These are phyloP conservation scores for Meriones unguiculatus DNA, from an alignment of 2,113 vertebrate genomes.

Conservation along the genomic window DNA sequence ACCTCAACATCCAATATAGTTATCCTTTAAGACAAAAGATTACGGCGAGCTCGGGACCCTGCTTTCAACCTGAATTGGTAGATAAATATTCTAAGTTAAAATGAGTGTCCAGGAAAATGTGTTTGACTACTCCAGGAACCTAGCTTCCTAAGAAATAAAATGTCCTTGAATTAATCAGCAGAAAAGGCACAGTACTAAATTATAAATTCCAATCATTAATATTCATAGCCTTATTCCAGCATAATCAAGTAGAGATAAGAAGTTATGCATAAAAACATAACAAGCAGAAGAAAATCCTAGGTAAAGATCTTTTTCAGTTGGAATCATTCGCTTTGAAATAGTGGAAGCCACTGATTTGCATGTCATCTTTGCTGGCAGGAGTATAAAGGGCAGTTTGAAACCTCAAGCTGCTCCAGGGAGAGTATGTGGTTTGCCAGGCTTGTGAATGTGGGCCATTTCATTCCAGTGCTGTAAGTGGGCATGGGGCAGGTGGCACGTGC, in stretches of 20 bases:
- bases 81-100: slow-evolving; percentile 86
- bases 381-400: slow-evolving; percentile 73
- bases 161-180: slow-evolving; percentile 91
- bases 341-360: slow-evolving; percentile 71
- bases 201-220: slow-evolving; percentile 90
- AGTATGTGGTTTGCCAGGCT: slow-evolving; percentile 34
- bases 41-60: slow-evolving; percentile 64
- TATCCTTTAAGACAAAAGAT: slow-evolving; percentile 72
- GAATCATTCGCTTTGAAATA: slow-evolving; percentile 80
- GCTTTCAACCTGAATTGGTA: slow-evolving; percentile 75
- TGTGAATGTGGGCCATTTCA: slow-evolving; percentile 31
- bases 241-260: slow-evolving; percentile 90
- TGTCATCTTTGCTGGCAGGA: slow-evolving; percentile 64
- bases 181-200: slow-evolving; percentile 88
- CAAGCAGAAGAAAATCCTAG: slow-evolving; percentile 80
- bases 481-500: background rate
- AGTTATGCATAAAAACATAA: slow-evolving; percentile 86
- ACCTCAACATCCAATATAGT: slow-evolving; percentile 42
- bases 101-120: slow-evolving; percentile 82
- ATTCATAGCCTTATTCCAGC: slow-evolving; percentile 87
- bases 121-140: slow-evolving; percentile 84
- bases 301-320: slow-evolving; percentile 81
- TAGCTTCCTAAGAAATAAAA: slow-evolving; percentile 85
- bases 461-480: background rate
- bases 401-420: slow-evolving; percentile 18